Evolutionary conservation across 2,888 invertebrate species (phyloP).

Genomic region (Clivina fossor): DNA sequence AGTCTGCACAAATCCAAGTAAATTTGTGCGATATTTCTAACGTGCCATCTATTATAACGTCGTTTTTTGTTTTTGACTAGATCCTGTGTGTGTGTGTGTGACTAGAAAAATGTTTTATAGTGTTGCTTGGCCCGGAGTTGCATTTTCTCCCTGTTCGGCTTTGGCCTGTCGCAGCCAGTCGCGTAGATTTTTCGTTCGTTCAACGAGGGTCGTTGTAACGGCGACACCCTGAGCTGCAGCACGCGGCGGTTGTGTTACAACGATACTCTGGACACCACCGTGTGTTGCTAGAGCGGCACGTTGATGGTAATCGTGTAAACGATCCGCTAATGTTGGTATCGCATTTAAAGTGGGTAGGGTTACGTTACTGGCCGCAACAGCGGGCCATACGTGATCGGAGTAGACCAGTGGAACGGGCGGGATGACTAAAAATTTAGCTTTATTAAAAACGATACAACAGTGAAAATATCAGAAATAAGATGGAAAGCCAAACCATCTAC

Average conservation of each 20-base stretch:
- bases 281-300: conserved; percentile 54
- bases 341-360: conserved; percentile 50
- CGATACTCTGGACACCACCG: conserved; percentile 53
- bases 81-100: neutral
- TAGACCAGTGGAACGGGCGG: conserved; percentile 57
- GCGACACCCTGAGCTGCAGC: conserved; percentile 54
- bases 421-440: conserved; percentile 45
- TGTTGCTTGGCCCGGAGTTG: conserved; percentile 46
- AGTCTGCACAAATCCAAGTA: conserved; percentile 17
- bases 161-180: conserved; percentile 65
- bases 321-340: conserved; percentile 56
- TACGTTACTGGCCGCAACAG: conserved; percentile 47
- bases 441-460: too few relatives aligned
- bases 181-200: conserved; percentile 64
- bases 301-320: conserved; percentile 60
- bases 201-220: conserved; percentile 62
- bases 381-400: conserved; percentile 60
- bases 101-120: conserved; percentile 40
- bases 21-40: conserved; percentile 9
- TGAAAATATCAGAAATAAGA: too few relatives aligned
- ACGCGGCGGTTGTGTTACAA: conserved; percentile 51
- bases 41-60: neutral
- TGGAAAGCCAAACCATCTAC: too few relatives aligned
- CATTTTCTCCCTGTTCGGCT: conserved; percentile 44
- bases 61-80: neutral